Conservation (phyloP, 1,140 invertebrate genomes). For the Hyphantria cunea region DNA sequence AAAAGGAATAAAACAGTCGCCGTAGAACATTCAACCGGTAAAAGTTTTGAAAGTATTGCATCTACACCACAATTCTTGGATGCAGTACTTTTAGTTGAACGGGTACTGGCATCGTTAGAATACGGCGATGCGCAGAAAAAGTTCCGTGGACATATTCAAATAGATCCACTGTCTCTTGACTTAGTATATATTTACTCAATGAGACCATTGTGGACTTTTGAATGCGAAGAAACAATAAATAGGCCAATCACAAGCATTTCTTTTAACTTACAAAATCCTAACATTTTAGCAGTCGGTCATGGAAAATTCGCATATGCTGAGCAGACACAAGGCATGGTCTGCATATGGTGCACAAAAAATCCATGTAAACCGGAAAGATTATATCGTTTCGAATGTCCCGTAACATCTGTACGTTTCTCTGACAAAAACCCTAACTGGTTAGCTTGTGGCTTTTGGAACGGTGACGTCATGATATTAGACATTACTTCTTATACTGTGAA, state of each 20-base stretch:
- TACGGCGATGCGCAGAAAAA: constrained; percentile 84
- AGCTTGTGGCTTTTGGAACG: constrained; percentile 91
- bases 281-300: constrained; percentile 87
- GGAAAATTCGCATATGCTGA: constrained; percentile 84
- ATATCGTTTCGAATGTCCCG: constrained; percentile 86
- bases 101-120: constrained; percentile 86
- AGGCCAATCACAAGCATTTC: constrained; percentile 82
- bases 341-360: constrained; percentile 93
- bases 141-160: constrained; percentile 84
- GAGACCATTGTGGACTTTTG: constrained; percentile 85
- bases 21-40: constrained; percentile 34
- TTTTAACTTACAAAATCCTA: constrained; percentile 85
- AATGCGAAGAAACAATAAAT: constrained; percentile 68
- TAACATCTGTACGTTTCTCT: constrained; percentile 90
- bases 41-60: constrained; percentile 62
- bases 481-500: constrained; percentile 81
- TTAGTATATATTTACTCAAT: constrained; percentile 85
- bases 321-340: constrained; percentile 84
- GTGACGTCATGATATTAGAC: constrained; percentile 88
- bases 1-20: constrained; percentile 45
- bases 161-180: constrained; percentile 83
- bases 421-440: constrained; percentile 86
- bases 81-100: constrained; percentile 84
- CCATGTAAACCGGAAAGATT: constrained; percentile 90
- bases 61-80: constrained; percentile 81